Base-by-base conservation (phyloP, 2,888 invertebrate species). In the Drosophila demipolita region DNA sequence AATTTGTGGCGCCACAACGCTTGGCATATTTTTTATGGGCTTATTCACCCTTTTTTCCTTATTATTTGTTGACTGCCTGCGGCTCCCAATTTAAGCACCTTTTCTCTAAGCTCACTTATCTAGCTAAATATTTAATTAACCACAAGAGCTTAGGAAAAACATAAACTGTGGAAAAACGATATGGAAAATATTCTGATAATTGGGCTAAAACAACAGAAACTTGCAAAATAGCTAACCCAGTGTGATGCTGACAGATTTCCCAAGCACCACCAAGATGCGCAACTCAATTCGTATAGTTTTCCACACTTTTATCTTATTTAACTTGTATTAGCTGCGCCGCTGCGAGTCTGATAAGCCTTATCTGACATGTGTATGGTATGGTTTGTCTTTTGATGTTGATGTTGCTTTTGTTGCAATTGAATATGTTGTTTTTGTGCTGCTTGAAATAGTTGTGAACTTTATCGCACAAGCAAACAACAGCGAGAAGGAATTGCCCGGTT, bases 11-110 rank as follows among this genome's bases (percentile, higher is more conserved):
- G 87, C 83, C 73, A 73, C 70, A 61, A 49, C 78, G 76, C 59
- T 80, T 81, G 82, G 78, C 87, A 87, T 87, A 81, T 88, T 88
- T 85, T 87, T 84, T 86, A 88, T 83, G 83, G 86, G 85, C 83
- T 82, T 83, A 82, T 83, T 75, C 59, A 69, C 64, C 73, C 75
- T 72, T 78, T 76, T 55, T 72, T 58, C 58, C 26, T 38, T 38
- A 7, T 15, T 20, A 33, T 54, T 36, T 54, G 35, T 54, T 53
- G 29, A 6, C 67, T 73, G 75, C 81, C 66, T 32, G 60, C 29
- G 59, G 77, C 67, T 23, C 49, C 72, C 66, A 66, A 68, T 75
- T 79, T 86, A 86, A 83, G 83, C 82, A 78, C 82, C 73, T 74
- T 77, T 76, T 66, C 72, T 71, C 73, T 86, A 80, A 84, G 83